phyloP scores from a whole-genome alignment of 2,113 vertebrate species.

The Bungarus multicinctus region DNA sequence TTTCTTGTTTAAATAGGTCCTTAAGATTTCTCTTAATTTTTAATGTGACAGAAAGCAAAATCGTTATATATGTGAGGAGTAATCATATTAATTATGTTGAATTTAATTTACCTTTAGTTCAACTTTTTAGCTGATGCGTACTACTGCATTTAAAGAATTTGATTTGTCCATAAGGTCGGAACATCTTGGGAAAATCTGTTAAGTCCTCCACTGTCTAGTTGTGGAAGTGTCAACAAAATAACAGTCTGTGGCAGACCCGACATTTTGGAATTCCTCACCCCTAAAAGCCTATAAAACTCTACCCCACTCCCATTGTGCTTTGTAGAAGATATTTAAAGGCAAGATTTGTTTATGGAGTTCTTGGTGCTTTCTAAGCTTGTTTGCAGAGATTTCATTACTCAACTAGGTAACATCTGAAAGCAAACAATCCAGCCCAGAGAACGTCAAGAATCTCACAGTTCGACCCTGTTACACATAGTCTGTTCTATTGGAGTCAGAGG shows the following conservation, averaged over 20 bases:
- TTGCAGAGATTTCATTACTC: background rate
- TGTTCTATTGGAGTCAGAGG: background rate
- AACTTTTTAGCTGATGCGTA: background rate
- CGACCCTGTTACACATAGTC: background rate
- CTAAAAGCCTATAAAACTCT: background rate
- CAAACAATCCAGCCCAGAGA: background rate
- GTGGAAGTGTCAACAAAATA: background rate
- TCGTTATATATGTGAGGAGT: background rate
- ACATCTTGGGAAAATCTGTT: background rate
- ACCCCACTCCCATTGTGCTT: background rate
- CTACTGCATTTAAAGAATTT: background rate
- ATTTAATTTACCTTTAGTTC: background rate
- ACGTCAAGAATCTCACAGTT: background rate
- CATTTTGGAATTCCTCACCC: background rate
- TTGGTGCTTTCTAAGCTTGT: background rate
- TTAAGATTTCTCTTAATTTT: background rate
- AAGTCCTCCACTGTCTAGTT: background rate
- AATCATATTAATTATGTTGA: background rate
- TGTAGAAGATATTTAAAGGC: background rate
- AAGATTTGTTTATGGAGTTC: background rate
- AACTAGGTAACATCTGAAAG: background rate
- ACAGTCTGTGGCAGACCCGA: background rate
- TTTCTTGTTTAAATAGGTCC: background rate
- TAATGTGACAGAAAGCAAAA: background rate
- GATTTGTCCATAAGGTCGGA: background rate